Evolutionary conservation across 35 echinoderm and acorn worm genomes (phyloP).

Genomic region (Heliocidaris tuberculata): DNA sequence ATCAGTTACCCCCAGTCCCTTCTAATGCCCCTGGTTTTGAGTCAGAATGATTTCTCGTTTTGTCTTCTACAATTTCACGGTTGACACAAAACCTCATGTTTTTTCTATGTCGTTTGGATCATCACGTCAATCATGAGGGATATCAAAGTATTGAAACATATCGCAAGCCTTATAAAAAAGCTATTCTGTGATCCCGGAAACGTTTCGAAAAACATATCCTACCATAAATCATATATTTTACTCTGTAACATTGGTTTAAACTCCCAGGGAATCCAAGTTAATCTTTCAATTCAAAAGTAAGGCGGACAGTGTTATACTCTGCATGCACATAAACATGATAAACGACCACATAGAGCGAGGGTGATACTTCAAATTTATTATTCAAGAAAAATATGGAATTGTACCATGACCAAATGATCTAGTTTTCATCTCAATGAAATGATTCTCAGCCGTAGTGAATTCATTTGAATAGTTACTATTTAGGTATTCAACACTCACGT

Average conservation of each 20-base stretch:
- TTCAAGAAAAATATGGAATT: not conserved
- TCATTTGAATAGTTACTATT: not conserved
- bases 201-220: not conserved
- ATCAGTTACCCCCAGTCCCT: too few relatives aligned
- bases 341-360: not conserved
- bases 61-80: too few relatives aligned
- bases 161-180: too few relatives aligned
- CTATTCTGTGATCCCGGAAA: not conserved
- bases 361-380: not conserved
- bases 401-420: not conserved
- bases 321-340: not conserved
- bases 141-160: too few relatives aligned
- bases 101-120: too few relatives aligned
- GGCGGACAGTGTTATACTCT: not conserved
- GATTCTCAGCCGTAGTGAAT: not conserved
- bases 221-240: not conserved
- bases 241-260: not conserved
- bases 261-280: not conserved
- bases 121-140: too few relatives aligned
- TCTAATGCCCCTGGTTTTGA: too few relatives aligned
- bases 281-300: not conserved
- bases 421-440: not conserved
- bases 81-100: too few relatives aligned
- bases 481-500: not conserved
- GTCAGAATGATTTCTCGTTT: too few relatives aligned